Conservation (phyloP, 2,113 vertebrate genomes). For the Argyrosomus japonicus region DNA sequence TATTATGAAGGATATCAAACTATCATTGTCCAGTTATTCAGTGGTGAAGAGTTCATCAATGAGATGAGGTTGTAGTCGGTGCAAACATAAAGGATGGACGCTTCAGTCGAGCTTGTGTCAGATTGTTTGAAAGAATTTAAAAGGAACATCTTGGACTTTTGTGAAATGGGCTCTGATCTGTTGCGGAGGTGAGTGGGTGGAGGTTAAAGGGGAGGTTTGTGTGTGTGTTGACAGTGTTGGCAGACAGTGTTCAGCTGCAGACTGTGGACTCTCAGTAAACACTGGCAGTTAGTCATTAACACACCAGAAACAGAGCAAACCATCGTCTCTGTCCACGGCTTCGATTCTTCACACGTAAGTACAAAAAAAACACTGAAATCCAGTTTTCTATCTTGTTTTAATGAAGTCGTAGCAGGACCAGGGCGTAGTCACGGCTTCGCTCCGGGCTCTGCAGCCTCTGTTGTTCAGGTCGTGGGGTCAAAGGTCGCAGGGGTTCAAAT, state of each 20-base stretch:
- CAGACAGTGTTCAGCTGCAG: constrained; percentile 56
- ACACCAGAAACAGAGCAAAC: constrained; percentile 57
- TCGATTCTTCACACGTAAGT: constrained; percentile 73
- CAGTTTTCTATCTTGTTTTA: background rate
- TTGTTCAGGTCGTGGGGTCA: constrained; percentile 19
- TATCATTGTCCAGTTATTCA: constrained; percentile 9
- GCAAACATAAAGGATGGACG: background rate
- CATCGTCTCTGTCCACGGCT: constrained; percentile 34
- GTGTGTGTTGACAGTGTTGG: constrained; percentile 39
- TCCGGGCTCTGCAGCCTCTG: background rate
- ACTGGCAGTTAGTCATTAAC: constrained; percentile 84
- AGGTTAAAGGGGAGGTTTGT: constrained; percentile 27
- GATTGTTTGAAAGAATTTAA: background rate
- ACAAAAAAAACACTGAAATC: constrained; percentile 1
- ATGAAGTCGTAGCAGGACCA: background rate
- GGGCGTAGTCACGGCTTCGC: background rate
- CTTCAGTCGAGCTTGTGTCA: background rate
- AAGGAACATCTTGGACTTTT: background rate
- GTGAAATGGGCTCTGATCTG: background rate
- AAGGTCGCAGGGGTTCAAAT: constrained; percentile 31
- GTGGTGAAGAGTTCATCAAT: no score
- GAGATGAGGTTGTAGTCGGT: background rate
- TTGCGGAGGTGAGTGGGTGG: constrained; percentile 36
- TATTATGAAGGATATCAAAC: no score
- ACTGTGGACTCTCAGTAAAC: constrained; percentile 86